phyloP scores from a whole-genome alignment of 53 echinoderm and acorn worm species.

The Holothuria leucospilota region DNA sequence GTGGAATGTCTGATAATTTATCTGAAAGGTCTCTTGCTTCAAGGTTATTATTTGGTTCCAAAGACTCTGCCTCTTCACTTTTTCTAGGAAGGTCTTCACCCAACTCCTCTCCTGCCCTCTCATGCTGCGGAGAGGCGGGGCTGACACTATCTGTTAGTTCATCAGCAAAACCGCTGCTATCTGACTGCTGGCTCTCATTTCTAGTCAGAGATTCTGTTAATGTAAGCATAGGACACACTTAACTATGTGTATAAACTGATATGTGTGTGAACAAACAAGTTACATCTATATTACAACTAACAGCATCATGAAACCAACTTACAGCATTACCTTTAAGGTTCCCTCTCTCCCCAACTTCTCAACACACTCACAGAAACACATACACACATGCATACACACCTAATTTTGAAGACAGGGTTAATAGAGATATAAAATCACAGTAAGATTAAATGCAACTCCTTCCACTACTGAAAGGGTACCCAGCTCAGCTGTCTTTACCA shows the following conservation, averaged over 20 bases:
- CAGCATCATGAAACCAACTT: no score
- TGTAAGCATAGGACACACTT: neutral
- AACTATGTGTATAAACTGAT: neutral
- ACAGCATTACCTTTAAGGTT: neutral
- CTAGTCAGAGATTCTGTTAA: conserved; percentile 71
- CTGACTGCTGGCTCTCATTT: conserved; percentile 90
- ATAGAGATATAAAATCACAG: no score
- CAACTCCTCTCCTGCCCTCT: neutral
- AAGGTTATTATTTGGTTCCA: conserved; percentile 42
- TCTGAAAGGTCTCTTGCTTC: neutral
- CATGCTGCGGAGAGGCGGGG: conserved; percentile 51
- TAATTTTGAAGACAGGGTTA: no score
- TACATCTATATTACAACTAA: neutral
- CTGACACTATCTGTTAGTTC: conserved; percentile 72
- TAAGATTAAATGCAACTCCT: no score
- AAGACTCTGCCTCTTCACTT: neutral
- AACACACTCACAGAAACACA: no score
- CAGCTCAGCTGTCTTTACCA: no score
- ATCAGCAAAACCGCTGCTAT: conserved; percentile 99
- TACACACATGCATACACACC: no score
- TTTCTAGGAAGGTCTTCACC: neutral
- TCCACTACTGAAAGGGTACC: neutral
- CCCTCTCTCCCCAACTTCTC: no score
- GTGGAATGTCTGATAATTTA: neutral
- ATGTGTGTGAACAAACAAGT: neutral